Conservation (phyloP, 1,140 invertebrate species). For the Musca vetustissima region DNA sequence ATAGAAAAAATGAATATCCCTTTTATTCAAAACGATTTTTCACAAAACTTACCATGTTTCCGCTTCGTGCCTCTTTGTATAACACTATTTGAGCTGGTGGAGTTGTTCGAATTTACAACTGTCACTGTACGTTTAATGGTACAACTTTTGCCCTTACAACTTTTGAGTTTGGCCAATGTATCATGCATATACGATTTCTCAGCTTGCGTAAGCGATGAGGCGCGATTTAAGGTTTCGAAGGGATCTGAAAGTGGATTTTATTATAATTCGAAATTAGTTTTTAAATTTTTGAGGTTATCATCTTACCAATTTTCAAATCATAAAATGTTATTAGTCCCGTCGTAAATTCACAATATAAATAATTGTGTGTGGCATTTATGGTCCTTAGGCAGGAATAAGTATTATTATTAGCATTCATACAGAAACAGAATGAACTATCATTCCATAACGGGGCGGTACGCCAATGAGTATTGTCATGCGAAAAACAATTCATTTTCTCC, state of each 20-base stretch:
- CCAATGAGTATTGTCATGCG: constrained; percentile 95
- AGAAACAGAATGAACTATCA: constrained; percentile 94
- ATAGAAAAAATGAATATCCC: not conserved
- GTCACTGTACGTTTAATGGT: constrained; percentile 51
- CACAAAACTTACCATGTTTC: constrained; percentile 39
- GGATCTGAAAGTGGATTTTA: constrained; percentile 80
- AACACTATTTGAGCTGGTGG: not conserved
- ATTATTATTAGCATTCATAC: constrained; percentile 98
- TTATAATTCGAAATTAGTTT: not conserved
- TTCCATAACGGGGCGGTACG: constrained; percentile 91
- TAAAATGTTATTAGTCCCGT: constrained; percentile 94
- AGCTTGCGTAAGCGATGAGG: constrained; percentile 67
- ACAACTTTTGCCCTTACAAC: constrained; percentile 74
- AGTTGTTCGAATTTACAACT: constrained; percentile 25
- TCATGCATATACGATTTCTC: constrained; percentile 76
- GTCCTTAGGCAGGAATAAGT: constrained; percentile 96
- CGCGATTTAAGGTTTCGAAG: constrained; percentile 81
- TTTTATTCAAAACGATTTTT: not conserved
- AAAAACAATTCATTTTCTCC: constrained; percentile 95
- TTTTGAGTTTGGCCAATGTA: constrained; percentile 71
- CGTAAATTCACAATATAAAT: constrained; percentile 97
- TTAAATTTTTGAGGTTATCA: not conserved
- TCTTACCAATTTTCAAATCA: constrained; percentile 83
- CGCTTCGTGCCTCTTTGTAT: constrained; percentile 34
- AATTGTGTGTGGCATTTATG: constrained; percentile 93